Base-by-base conservation (phyloP, 2,113 vertebrate genomes). In the Catagonus wagneri region DNA sequence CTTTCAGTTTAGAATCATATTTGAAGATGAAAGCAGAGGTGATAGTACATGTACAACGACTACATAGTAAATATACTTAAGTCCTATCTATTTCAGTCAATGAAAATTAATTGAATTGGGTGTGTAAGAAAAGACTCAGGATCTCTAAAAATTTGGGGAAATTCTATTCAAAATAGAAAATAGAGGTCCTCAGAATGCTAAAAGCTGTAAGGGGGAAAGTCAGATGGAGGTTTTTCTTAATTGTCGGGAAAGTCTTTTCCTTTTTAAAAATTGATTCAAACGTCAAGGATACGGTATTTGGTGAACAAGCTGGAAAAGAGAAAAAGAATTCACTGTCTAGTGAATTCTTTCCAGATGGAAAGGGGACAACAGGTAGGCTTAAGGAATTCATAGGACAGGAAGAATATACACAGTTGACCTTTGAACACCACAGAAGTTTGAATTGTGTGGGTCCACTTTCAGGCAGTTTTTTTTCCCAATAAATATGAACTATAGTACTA, bases 21-120 rank as follows among this genome's bases (percentile, higher is more conserved):
- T 92, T 96, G 84, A 93, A 80, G 89, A n/a, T 27, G 54, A 85
- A 89, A 95, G n/a, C 69, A 75, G 52, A 36, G 56, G 44, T 94
- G 50, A 74, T 9, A 96, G 25, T 68, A 27, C 44, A 32, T 34
- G 85, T 72, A 50, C 60, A 69, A 93, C 19, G 10, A 6, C 22
- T 92, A 69, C 29, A 61, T 60, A 68, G 69, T 76, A 76, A 69
- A 71, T 83, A 95, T 10, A 56, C 7, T 63, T 78, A 81, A 94
- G 20, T 14, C 1, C 9, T 87, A 22, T 52, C 34, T 72, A 34
- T 89, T 94, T 86, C 15, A 74, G 22, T 76, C 20, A 65, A 83
- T 89, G 50, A 78, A 87, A 52, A 36, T 58, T 93, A 81, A 44
- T 4, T 87, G 63, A 75, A 29, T n/a, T 69, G 22, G 36, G 15